Evolutionary conservation across 2,113 vertebrate species (phyloP).

Genomic region (Salvator merianae): DNA sequence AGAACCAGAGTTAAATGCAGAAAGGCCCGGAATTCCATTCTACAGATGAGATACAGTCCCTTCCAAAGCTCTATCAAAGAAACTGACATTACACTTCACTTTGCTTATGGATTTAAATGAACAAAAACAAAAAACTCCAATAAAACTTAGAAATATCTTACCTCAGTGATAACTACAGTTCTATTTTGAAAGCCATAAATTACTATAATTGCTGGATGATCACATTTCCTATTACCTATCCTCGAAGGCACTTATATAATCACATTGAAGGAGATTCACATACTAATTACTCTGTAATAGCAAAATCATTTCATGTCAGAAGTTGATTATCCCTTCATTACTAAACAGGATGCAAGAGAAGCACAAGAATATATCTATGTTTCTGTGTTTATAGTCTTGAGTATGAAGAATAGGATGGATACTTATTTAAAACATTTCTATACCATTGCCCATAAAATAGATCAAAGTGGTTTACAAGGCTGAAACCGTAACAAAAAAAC

Average conservation of each 20-base stretch:
- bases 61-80: not conserved
- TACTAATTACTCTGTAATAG: not conserved
- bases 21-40: not conserved
- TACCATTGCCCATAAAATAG: too few species aligned
- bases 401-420: not conserved
- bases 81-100: not conserved
- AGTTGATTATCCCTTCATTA: not conserved
- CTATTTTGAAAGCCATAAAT: not conserved
- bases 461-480: too few species aligned
- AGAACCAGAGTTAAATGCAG: too few species aligned
- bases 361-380: not conserved
- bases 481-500: too few species aligned
- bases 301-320: not conserved
- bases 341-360: not conserved
- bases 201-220: not conserved
- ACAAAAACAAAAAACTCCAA: not conserved
- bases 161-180: not conserved
- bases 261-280: not conserved
- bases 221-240: not conserved
- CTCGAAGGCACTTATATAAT: accelerated
- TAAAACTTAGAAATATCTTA: not conserved
- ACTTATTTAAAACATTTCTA: too few species aligned
- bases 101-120: not conserved
- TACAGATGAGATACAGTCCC: too few species aligned
- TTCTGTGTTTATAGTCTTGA: not conserved